Evolutionary conservation across 64 coral and sea anemone species (phyloP), one percentile per base, ranked within the genome.

Genomic region (Pachyseris speciosa): DNA sequence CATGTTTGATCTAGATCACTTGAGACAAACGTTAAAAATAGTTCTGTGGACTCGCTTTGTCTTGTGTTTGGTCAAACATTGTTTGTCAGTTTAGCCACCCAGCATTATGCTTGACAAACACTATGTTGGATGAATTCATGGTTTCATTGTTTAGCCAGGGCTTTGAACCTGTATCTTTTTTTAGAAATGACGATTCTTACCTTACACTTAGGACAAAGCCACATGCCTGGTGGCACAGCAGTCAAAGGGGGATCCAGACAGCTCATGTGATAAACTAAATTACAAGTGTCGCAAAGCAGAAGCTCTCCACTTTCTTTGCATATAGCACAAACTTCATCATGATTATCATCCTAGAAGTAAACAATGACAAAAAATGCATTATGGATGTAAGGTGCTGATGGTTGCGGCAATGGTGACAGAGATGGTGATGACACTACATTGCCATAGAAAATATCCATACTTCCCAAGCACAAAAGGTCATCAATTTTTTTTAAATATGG

Each of bases 151-250:
- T n/a, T n/a, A n/a, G n/a, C n/a, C n/a, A n/a, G n/a, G n/a, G n/a
- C n/a, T n/a, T n/a, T n/a, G n/a, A n/a, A n/a, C n/a, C n/a, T n/a
- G n/a, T n/a, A n/a, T n/a, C 27, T 1, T 61, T 24, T 26, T 26
- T 24, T 4, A 61, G 5, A 4, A 7, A 1, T 25, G 22, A 61
- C 5, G 40, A 27, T 32, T 16, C 75, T n/a, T 89, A 94, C 96
- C 92, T 98, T 94, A 64, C 96, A 98, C 65, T 95, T 98, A 22
- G 72, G 87, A 98, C 96, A 98, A 20, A 98, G 84, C 96, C 96
- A 98, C 96, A 98, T 95, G 37, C 96, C 96, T 37, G 96, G 69
- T 7, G 96, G 96, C 57, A 98, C 91, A 5, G 76, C 42, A 8
- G 83, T 93, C 9, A 98, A 86, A 16, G 93, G 93, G 9, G 96